Base-by-base conservation (phyloP, 2,113 vertebrate species). In the Chrysochloris asiatica region DNA sequence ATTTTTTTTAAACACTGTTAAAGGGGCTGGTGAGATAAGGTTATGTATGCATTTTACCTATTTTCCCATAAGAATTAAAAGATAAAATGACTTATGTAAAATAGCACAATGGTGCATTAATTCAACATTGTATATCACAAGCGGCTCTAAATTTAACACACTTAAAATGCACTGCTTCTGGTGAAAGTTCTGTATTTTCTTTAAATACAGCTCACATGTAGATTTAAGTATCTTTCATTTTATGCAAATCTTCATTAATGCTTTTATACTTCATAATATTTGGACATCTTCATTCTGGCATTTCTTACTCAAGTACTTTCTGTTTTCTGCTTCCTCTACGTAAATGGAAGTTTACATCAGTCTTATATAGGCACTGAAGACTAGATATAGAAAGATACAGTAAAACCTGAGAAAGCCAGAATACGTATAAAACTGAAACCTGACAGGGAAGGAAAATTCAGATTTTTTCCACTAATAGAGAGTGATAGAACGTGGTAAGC, bases 201-300 rank as follows among this genome's bases (percentile, higher is more conserved):
- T 96, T 95, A 95, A 95, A 95, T 96, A 92, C 86, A 95, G 91
- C 88, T 95, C 91, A 77, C 76, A 54, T 92, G 87, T 71, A 93
- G 87, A 84, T 90, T 95, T 95, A 96, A 96, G 94, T 93, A 93
- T 82, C 93, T 95, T 94, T 92, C 95, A 78, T 91, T 90, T 94
- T 94, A 94, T 85, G 92, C 75, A 93, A 93, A 92, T 95, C 87
- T 79, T 96, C 95, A 95, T 95, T 95, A 96, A 94, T 95, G 87
- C 76, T 17, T 93, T 94, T 87, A 65, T 85, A 94, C 91, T 95
- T 95, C 94, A 95, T 95, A 96, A 97, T 95, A 95, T 95, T 96
- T 97, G 88, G 95, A 96, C 93, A 84, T 76, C 78, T 93, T 95
- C 90, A 85, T 92, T 89, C 91, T 96, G 95, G 91, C 94, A 95